These are phyloP conservation scores for Benthosema pterotum DNA, from an alignment of 2,797 vertebrate species.

Conservation along the genomic window DNA sequence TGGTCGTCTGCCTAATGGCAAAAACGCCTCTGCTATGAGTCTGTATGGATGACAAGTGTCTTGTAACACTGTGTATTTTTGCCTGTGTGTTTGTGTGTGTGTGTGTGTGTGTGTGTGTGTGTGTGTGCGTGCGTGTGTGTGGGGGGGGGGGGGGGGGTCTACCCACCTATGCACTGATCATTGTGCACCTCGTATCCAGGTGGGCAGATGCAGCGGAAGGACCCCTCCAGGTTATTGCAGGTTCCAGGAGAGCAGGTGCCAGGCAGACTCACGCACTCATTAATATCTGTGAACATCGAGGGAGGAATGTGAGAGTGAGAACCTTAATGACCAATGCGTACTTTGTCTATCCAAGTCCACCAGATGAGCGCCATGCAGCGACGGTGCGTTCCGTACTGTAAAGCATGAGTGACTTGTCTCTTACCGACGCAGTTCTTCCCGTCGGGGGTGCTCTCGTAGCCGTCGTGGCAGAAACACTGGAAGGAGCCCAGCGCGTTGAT, in stretches of 20 bases:
- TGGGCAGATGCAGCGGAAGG: conserved; percentile 94
- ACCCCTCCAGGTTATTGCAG: conserved; percentile 93
- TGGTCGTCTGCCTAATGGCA: no score
- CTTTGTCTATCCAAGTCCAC: not conserved
- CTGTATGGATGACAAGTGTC: not conserved
- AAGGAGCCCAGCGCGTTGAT: conserved; percentile 92
- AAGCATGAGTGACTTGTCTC: no score
- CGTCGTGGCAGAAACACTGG: conserved; percentile 91
- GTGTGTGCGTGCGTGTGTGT: conserved; percentile 3
- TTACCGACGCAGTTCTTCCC: conserved; percentile 93
- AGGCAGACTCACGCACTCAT: conserved; percentile 87
- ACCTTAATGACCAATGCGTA: not conserved
- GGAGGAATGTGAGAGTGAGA: not conserved
- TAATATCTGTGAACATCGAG: conserved; percentile 80
- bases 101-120: conserved; percentile 9
- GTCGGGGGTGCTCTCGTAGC: conserved; percentile 89
- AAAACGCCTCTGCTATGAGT: no score
- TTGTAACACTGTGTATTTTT: not conserved
- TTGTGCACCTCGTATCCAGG: conserved; percentile 90
- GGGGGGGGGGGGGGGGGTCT: not conserved
- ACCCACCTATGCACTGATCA: conserved; percentile 90
- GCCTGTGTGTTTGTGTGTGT: not conserved
- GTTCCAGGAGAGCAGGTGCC: conserved; percentile 93
- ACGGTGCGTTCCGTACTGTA: no score
- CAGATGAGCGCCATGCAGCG: not conserved